A percentile compares a stretch with the other conserved stretches of the same genome.
Evolutionary conservation across 2,113 vertebrate species (phyloP).

Genomic region (Cettia cetti): DNA sequence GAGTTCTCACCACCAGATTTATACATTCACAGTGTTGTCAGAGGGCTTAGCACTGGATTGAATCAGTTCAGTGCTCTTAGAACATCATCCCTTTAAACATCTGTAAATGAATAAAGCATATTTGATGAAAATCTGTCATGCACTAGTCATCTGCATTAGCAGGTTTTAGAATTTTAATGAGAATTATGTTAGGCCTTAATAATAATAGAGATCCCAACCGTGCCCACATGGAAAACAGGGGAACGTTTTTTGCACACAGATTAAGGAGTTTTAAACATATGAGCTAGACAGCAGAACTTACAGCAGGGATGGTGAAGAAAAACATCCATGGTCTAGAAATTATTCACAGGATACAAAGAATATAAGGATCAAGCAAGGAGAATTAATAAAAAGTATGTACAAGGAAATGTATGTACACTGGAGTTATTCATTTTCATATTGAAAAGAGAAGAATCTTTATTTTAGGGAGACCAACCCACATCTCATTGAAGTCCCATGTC

Average conservation of each 20-base stretch:
- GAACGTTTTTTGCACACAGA: not conserved
- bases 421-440: not conserved
- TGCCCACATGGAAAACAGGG: not conserved
- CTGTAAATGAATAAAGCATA: slow-evolving; percentile 1
- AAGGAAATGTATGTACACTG: not conserved
- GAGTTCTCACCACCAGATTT: not conserved
- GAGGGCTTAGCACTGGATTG: slow-evolving; percentile 10
- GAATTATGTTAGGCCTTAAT: not conserved
- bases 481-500: not conserved
- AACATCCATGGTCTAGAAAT: not conserved
- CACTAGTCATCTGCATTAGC: not conserved
- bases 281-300: not conserved
- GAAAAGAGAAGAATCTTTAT: not conserved
- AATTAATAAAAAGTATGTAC: not conserved
- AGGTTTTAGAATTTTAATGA: slow-evolving; percentile 1
- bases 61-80: slow-evolving; percentile 15
- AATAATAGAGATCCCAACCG: not conserved
- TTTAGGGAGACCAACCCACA: not conserved
- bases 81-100: not conserved
- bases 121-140: slow-evolving; percentile 1
- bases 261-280: not conserved
- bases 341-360: not conserved
- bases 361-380: not conserved
- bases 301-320: fast-evolving
- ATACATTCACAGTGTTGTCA: not conserved